A percentile compares a stretch with the other conserved stretches of the same genome.
Conservation (phyloP, 2,888 invertebrate genomes). For the Pandemis corylana region DNA sequence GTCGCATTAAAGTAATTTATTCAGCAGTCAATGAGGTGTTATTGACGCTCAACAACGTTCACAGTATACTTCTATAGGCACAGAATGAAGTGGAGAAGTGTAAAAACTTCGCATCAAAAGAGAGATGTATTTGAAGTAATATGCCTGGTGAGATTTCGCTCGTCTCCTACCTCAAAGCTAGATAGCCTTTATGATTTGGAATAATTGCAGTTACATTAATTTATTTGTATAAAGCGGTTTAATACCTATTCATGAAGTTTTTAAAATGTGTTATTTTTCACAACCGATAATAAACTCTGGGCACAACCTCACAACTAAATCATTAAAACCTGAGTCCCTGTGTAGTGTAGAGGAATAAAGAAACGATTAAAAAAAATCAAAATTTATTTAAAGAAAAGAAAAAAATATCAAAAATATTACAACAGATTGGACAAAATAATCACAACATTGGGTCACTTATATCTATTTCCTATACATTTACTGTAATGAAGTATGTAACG, state of each 20-base stretch:
- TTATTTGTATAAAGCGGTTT: slow-evolving; percentile 1
- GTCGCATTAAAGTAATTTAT: too few relatives aligned
- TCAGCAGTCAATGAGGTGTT: too few relatives aligned
- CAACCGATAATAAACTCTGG: slow-evolving; percentile 39
- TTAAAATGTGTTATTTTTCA: slow-evolving; percentile 15
- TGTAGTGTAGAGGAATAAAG: slow-evolving; percentile 28
- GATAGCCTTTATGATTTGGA: too few relatives aligned
- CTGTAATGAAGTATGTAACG: slow-evolving; percentile 37
- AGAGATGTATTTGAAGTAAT: too few relatives aligned
- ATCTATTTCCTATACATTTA: slow-evolving; percentile 26
- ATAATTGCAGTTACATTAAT: background rate
- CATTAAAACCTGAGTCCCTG: slow-evolving; percentile 23
- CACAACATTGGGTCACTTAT: slow-evolving; percentile 37
- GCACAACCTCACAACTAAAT: slow-evolving; percentile 36
- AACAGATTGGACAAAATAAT: slow-evolving; percentile 37
- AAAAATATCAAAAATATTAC: slow-evolving; percentile 36
- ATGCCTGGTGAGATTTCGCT: too few relatives aligned
- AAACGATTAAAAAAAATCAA: slow-evolving; percentile 20
- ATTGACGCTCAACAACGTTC: too few relatives aligned
- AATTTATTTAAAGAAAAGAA: slow-evolving; percentile 31
- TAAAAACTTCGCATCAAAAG: too few relatives aligned
- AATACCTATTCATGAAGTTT: background rate
- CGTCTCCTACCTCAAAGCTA: too few relatives aligned
- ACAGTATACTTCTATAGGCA: too few relatives aligned
- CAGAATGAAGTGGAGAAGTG: too few relatives aligned